phyloP scores from a whole-genome alignment of 2,113 vertebrate species.

The Prionailurus viverrinus region DNA sequence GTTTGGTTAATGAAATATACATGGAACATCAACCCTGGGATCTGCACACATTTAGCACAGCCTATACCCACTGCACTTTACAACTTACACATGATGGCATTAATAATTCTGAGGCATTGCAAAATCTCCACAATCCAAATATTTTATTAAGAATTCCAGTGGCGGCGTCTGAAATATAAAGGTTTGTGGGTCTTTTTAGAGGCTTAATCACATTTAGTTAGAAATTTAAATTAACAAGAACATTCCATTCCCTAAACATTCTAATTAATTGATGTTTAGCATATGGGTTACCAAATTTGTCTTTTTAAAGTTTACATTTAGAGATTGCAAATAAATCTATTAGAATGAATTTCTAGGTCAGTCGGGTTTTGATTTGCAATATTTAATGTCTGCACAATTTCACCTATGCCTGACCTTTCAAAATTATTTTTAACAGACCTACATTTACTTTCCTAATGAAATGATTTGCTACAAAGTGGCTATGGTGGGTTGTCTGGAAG shows the following conservation, averaged over 20 bases:
- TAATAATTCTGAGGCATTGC: slow-evolving; percentile 15
- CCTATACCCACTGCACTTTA: neutral
- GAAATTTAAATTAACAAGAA: slow-evolving; percentile 69
- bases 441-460: slow-evolving; percentile 66
- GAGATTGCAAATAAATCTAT: slow-evolving; percentile 74
- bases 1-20: slow-evolving; percentile 2
- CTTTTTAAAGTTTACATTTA: slow-evolving; percentile 74
- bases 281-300: slow-evolving; percentile 71
- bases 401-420: slow-evolving; percentile 74
- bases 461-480: slow-evolving; percentile 56
- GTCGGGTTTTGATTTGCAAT: slow-evolving; percentile 74
- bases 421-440: slow-evolving; percentile 72
- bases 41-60: neutral
- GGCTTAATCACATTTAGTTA: slow-evolving; percentile 67
- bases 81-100: neutral
- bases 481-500: neutral
- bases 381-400: slow-evolving; percentile 74
- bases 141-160: slow-evolving; percentile 65
- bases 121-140: slow-evolving; percentile 58
- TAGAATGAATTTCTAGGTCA: slow-evolving; percentile 75
- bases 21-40: neutral
- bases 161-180: slow-evolving; percentile 47
- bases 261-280: slow-evolving; percentile 76
- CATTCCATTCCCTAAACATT: slow-evolving; percentile 70
- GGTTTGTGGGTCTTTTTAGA: slow-evolving; percentile 58